phyloP scores from a whole-genome alignment of 2,113 vertebrate species.

The Sinocyclocheilus anshuiensis region DNA sequence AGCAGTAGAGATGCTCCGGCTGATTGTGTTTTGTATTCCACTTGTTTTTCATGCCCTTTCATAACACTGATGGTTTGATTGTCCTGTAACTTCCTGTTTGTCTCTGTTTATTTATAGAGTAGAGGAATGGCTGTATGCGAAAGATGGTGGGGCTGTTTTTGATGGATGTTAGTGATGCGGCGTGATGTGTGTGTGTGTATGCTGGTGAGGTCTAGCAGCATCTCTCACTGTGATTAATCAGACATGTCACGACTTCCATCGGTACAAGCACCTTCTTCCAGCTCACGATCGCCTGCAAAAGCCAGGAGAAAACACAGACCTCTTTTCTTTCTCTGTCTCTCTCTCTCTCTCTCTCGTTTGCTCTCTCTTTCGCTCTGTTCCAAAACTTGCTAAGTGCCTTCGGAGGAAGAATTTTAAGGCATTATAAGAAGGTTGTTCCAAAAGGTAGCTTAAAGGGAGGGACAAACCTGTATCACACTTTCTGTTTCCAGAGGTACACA shows the following conservation, averaged over 20 bases:
- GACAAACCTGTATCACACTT: too few species aligned
- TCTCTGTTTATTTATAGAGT: constrained; percentile 21
- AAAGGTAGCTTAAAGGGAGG: too few species aligned
- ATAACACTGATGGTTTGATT: constrained; percentile 23
- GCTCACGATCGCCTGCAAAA: constrained; percentile 8
- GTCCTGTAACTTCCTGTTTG: constrained; percentile 27
- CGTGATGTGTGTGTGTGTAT: background rate
- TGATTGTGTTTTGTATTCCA: background rate
- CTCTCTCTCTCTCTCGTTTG: background rate
- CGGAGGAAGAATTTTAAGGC: background rate
- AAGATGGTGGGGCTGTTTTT: background rate
- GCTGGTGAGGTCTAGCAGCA: background rate
- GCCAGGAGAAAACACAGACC: background rate
- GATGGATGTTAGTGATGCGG: background rate
- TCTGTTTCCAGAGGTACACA: too few species aligned
- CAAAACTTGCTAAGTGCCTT: background rate
- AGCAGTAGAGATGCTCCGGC: background rate
- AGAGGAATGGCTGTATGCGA: constrained; percentile 18
- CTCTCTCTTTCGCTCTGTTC: background rate
- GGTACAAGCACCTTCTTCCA: constrained; percentile 37
- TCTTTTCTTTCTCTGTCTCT: background rate
- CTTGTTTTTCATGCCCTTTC: constrained; percentile 17
- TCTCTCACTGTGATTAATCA: constrained; percentile 49
- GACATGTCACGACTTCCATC: constrained; percentile 45
- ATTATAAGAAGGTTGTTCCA: too few species aligned